A percentile compares a stretch with the other conserved stretches of the same genome.
These are phyloP conservation scores for Synanthedon vespiformis DNA, from an alignment of 2,888 invertebrate species.

Conservation along the genomic window DNA sequence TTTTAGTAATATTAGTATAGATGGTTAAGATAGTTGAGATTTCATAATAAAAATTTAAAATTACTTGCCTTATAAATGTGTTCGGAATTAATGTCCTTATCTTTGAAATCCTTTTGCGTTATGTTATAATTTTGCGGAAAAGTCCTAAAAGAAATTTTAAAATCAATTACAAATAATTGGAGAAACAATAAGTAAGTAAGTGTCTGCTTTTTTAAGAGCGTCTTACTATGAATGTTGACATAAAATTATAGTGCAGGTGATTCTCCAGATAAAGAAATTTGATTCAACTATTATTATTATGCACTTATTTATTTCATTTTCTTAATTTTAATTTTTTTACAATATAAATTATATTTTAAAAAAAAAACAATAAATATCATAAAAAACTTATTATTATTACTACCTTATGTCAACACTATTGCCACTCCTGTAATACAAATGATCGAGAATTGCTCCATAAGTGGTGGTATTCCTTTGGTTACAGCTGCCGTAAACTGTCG, in stretches of 20 bases:
- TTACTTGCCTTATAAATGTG: slow-evolving; percentile 25
- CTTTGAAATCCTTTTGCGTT: slow-evolving; percentile 3
- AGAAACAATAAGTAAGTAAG: too few relatives aligned
- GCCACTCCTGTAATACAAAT: not conserved
- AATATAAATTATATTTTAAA: too few relatives aligned
- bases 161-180: not conserved
- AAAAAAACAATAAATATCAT: too few relatives aligned
- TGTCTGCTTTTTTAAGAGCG: too few relatives aligned
- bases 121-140: not conserved
- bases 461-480: not conserved
- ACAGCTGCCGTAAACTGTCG: not conserved
- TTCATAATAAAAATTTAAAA: slow-evolving; percentile 29
- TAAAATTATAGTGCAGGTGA: too few relatives aligned
- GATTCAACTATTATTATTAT: too few relatives aligned
- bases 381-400: too few relatives aligned
- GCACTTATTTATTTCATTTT: too few relatives aligned
- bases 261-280: too few relatives aligned
- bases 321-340: too few relatives aligned
- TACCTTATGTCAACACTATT: not conserved
- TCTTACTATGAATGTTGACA: too few relatives aligned
- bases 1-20: too few relatives aligned
- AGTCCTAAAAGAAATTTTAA: not conserved
- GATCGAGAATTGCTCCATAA: not conserved
- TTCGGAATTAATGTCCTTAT: slow-evolving; percentile 6
- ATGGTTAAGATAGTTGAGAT: slow-evolving; percentile 6